phyloP scores from a whole-genome alignment of 2,113 vertebrate species.

The Baryphthengus martii region DNA sequence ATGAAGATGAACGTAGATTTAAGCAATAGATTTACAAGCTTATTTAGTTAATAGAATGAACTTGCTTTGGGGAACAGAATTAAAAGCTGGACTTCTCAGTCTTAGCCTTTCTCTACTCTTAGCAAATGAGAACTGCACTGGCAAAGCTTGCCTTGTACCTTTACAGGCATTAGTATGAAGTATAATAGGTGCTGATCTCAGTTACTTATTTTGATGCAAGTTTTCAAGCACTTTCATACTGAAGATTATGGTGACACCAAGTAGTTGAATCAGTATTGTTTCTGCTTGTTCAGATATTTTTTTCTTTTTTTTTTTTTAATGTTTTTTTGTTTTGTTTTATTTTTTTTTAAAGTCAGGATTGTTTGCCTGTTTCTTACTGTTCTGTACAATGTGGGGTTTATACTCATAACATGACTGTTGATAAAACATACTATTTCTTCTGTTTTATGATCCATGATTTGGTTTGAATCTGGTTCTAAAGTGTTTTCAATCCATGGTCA shows the following conservation, averaged over 20 bases:
- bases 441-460: not conserved
- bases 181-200: not conserved
- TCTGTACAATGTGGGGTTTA: not conserved
- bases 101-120: not conserved
- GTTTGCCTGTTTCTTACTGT: not conserved
- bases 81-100: not conserved
- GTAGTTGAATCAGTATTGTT: not conserved
- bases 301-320: not conserved
- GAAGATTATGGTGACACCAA: not conserved
- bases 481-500: not conserved
- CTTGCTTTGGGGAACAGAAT: not conserved
- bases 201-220: not conserved
- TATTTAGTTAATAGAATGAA: not conserved
- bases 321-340: not conserved
- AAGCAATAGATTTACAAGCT: not conserved
- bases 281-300: not conserved
- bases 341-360: not conserved
- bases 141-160: not conserved
- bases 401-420: not conserved
- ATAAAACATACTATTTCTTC: not conserved
- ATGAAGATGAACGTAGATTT: not conserved
- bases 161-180: not conserved
- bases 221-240: not conserved
- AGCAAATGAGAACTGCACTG: not conserved
- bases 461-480: not conserved